Conservation (phyloP, 2,888 invertebrate species). For the Globia sparganii region DNA sequence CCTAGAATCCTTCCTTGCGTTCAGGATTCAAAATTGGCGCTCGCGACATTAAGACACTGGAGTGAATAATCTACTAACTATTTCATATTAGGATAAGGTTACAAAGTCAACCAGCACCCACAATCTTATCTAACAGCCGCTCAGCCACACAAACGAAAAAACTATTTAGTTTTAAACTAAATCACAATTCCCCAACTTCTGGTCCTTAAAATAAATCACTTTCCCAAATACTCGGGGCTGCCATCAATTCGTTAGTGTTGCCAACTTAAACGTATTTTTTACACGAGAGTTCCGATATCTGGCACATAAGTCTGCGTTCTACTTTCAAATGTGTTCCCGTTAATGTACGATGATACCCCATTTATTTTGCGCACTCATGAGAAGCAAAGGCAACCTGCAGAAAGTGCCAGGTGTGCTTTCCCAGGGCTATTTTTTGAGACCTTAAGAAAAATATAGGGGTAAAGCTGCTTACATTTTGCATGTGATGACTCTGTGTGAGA, state of each 20-base stretch:
- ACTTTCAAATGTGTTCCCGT: constrained; percentile 47
- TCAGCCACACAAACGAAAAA: constrained; percentile 2
- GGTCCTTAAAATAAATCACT: constrained; percentile 42
- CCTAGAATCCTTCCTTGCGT: too few relatives aligned
- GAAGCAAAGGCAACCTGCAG: constrained; percentile 28
- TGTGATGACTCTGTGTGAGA: constrained; percentile 13
- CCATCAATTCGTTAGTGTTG: constrained; percentile 51
- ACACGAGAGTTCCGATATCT: constrained; percentile 41
- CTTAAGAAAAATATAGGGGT: constrained; percentile 32
- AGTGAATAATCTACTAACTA: too few relatives aligned
- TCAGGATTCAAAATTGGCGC: too few relatives aligned
- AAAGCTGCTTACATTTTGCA: constrained; percentile 39
- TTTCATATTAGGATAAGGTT: not conserved
- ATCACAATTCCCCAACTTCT: constrained; percentile 17
- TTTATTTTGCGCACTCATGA: constrained; percentile 48
- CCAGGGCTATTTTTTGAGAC: constrained; percentile 21
- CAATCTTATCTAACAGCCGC: not conserved
- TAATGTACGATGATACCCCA: constrained; percentile 54
- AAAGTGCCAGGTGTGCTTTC: constrained; percentile 50
- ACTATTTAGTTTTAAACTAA: constrained; percentile 34
- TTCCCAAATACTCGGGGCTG: constrained; percentile 20
- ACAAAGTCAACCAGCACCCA: not conserved
- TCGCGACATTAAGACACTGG: too few relatives aligned
- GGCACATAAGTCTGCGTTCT: constrained; percentile 44
- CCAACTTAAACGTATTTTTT: constrained; percentile 53